Evolutionary conservation across 2,113 vertebrate species (phyloP).

Genomic region (Corythornis cristatus): DNA sequence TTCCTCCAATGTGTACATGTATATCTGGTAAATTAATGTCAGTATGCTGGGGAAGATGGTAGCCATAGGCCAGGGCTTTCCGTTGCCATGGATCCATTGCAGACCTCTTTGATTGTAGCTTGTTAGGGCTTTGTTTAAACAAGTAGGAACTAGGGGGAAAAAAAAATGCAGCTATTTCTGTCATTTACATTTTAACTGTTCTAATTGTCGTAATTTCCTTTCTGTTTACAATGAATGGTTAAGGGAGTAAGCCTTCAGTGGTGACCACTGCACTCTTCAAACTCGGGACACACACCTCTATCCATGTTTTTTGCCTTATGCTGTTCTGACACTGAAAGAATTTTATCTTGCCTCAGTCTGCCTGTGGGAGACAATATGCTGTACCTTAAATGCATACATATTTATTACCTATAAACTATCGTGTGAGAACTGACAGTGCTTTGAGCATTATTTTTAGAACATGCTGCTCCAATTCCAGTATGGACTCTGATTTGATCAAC

Average conservation of each 20-base stretch:
- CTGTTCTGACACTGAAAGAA: not conserved
- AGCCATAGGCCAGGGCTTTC: conserved; percentile 67
- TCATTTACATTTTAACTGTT: conserved; percentile 83
- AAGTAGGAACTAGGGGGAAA: conserved; percentile 69
- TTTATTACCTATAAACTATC: not conserved
- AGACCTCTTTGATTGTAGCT: conserved; percentile 80
- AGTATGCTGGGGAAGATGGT: conserved; percentile 68
- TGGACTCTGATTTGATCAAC: not conserved
- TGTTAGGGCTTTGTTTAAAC: conserved; percentile 82
- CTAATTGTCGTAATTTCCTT: conserved; percentile 68
- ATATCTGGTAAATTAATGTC: conserved; percentile 50
- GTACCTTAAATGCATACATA: not conserved
- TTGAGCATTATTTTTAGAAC: not conserved
- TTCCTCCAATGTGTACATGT: not conserved
- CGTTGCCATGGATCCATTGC: conserved; percentile 80
- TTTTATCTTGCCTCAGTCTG: not conserved
- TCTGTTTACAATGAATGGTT: conserved; percentile 26
- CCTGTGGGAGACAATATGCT: not conserved
- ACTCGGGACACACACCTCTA: not conserved
- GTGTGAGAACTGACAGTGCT: not conserved
- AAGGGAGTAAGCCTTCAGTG: not conserved
- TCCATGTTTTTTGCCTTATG: not conserved
- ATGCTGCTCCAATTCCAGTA: not conserved
- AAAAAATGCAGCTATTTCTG: conserved; percentile 70
- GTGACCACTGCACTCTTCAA: not conserved